These are phyloP conservation scores for Drosophila ironensis DNA, from an alignment of 1,140 invertebrate species.

Conservation along the genomic window DNA sequence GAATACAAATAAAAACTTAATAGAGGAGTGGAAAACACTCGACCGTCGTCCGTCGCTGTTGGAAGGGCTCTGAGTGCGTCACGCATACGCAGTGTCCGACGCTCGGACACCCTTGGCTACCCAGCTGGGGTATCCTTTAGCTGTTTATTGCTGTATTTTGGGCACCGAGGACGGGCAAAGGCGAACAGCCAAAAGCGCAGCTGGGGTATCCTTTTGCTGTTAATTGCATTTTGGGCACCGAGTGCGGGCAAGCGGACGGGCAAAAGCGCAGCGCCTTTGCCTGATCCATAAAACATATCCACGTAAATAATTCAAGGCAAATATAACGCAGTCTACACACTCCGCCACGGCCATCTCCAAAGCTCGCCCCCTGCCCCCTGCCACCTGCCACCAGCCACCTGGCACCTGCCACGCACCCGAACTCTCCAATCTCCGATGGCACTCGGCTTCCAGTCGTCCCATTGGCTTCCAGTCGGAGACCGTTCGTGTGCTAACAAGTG, in stretches of 20 bases:
- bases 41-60: too few species aligned
- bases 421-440: background rate
- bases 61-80: too few species aligned
- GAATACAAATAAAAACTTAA: too few species aligned
- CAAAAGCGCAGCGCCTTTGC: slow-evolving; percentile 63
- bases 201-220: too few species aligned
- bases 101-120: too few species aligned
- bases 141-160: too few species aligned
- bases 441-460: background rate
- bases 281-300: slow-evolving; percentile 67
- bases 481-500: slow-evolving; percentile 72
- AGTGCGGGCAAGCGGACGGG: background rate
- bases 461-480: slow-evolving; percentile 33
- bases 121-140: too few species aligned
- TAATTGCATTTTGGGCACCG: slow-evolving; percentile 56
- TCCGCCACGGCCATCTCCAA: background rate
- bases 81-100: too few species aligned
- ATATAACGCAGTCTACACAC: slow-evolving; percentile 74
- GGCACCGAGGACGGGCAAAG: too few species aligned
- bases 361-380: background rate
- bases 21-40: too few species aligned
- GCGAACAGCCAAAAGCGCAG: too few species aligned
- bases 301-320: slow-evolving; percentile 71
- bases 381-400: background rate
- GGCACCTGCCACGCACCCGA: background rate